Conservation (phyloP, 2,888 invertebrate genomes). For the Orgyia antiqua region DNA sequence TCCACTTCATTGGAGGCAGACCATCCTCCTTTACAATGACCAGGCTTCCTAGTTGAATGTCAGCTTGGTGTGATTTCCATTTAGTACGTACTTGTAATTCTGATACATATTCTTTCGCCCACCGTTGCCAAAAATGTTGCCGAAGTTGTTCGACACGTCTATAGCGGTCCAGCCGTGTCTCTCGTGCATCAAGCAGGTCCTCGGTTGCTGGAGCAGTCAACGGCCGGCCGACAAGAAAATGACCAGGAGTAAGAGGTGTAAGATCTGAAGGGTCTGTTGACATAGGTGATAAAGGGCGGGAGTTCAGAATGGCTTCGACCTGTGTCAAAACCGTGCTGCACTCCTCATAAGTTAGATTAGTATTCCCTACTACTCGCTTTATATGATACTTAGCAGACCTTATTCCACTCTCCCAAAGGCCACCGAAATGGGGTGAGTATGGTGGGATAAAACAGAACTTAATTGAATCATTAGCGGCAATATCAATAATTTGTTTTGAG, state of each 20-base stretch:
- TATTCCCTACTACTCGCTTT: too few species aligned
- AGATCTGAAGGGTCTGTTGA: too few species aligned
- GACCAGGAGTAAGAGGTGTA: not conserved
- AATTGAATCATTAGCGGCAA: too few species aligned
- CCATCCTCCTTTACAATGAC: not conserved
- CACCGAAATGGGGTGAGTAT: conserved; percentile 3
- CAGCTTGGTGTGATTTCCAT: not conserved
- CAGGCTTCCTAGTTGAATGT: not conserved
- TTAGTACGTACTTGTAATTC: conserved; percentile 1
- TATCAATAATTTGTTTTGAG: too few species aligned
- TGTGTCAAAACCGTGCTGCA: not conserved
- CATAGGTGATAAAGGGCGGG: too few species aligned
- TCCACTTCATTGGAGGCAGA: not conserved
- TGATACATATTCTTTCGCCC: conserved; percentile 3
- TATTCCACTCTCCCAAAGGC: too few species aligned
- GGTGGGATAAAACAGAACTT: too few species aligned
- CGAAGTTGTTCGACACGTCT: conserved; percentile 1
- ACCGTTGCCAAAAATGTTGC: conserved; percentile 2
- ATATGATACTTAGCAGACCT: too few species aligned
- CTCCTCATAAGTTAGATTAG: conserved; percentile 1
- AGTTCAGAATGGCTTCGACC: conserved; percentile 3
- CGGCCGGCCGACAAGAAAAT: not conserved
- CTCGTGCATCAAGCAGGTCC: not conserved
- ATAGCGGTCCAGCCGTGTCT: conserved; percentile 1
- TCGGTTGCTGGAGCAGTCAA: not conserved